Percentiles rank a stretch among this genome's conserved stretches.
Conservation (phyloP, 2,113 vertebrate species). For the Phalacrocorax pelagicus region DNA sequence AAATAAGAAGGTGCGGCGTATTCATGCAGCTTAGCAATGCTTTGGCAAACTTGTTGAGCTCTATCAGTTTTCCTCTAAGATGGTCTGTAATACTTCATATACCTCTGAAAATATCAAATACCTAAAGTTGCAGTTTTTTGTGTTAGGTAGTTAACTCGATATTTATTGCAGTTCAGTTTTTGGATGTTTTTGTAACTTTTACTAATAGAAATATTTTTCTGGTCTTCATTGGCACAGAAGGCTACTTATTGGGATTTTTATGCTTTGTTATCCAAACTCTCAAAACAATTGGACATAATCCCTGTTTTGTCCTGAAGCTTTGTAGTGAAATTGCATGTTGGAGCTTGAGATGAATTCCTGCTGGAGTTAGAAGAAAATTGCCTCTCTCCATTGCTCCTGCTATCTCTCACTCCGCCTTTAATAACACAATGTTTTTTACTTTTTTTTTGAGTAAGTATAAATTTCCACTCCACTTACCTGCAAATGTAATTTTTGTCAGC, state of each 20-base stretch:
- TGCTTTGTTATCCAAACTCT: background rate
- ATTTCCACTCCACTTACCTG: slow-evolving; percentile 31
- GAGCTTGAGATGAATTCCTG: slow-evolving; percentile 6
- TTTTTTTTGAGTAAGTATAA: background rate
- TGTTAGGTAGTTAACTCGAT: background rate
- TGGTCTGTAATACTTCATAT: background rate
- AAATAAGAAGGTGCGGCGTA: background rate
- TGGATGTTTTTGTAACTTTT: background rate
- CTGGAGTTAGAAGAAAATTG: slow-evolving; percentile 4
- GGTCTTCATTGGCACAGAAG: background rate
- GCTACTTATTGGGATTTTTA: background rate
- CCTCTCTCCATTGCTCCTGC: background rate
- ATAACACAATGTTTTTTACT: background rate
- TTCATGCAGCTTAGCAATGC: background rate
- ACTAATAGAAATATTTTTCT: background rate
- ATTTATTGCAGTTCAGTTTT: background rate
- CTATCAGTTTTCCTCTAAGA: background rate
- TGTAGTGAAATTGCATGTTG: background rate
- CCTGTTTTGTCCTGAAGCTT: background rate
- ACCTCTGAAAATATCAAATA: background rate
- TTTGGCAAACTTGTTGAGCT: background rate
- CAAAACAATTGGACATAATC: background rate
- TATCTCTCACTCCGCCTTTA: background rate
- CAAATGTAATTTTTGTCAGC: slow-evolving; percentile 14
- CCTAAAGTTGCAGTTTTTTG: background rate